Base-by-base conservation (phyloP, 2,113 vertebrate species). In the Cairina moschata region DNA sequence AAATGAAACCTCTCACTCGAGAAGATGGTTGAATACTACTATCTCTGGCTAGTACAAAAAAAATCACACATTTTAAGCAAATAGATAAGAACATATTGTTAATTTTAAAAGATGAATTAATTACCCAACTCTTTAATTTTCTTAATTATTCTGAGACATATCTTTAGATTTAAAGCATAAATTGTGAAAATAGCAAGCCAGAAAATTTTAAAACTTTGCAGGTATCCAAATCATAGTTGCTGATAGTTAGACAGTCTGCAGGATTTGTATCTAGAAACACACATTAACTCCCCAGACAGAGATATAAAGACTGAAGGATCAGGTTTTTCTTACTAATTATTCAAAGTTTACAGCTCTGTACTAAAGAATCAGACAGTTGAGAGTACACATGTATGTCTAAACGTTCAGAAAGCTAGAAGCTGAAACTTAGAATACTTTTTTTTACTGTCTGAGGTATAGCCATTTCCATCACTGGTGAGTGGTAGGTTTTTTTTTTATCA, bases 71-170 rank as follows among this genome's bases (percentile, higher is more conserved):
- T 48, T 95, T 95, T 84, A 92, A 74, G 58, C 83, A 88, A 83
- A 69, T 32, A 94, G 86, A 92, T 96, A 96, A 97, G 83, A 86
- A 14, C 21, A 44, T 31, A 65, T 36, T 88, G 88, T 56, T 94
- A 94, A 96, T 84, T 95, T 93, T 76, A 95, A 75, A 91, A 73
- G 69, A 79, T 80, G 93, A 92, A 95, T 97, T 95, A 93, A 94
- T 94, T 93, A 96, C 40, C 36, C 80, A 68, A 4, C 34, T 88
- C 31, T 93, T 95, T 93, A 84, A 84, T 68, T 88, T 95, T 86
- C 76, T 88, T 96, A 86, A 94, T 94, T 93, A 88, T 44, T 84
- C 65, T 83, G 29, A 75, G 29, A n/a, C 66, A 38, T 91, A 90
- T 95, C 86, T 95, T 82, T 59, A 82, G 44, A 90, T 93, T 91